These are phyloP conservation scores for Lutraria rhynchaena DNA, from an alignment of 1,140 invertebrate genomes.

Conservation along the genomic window DNA sequence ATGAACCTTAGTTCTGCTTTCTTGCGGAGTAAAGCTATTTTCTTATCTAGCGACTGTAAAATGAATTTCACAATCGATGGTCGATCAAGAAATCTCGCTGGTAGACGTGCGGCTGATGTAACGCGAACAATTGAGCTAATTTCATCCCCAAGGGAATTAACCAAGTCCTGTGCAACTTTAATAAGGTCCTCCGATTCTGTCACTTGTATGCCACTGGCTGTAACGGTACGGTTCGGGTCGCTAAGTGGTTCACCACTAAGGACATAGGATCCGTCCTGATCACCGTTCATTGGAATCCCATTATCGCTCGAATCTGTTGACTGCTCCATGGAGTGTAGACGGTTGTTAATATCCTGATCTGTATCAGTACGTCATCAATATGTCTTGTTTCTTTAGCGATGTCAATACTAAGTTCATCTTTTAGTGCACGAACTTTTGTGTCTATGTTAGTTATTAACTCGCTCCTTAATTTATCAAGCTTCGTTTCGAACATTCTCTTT, in stretches of 20 bases:
- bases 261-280: too few species aligned
- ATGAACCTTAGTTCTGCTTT: conserved; percentile 15
- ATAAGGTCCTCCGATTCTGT: conserved; percentile 10
- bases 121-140: not conserved
- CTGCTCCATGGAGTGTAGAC: too few species aligned
- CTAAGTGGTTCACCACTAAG: not conserved
- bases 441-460: conserved; percentile 1
- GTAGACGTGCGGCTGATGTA: not conserved
- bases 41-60: not conserved
- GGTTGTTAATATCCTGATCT: too few species aligned
- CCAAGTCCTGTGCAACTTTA: not conserved
- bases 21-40: conserved; percentile 19
- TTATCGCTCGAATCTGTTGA: too few species aligned
- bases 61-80: conserved; percentile 31
- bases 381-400: too few species aligned
- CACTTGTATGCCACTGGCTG: not conserved
- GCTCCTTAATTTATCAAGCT: not conserved
- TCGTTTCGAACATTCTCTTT: conserved; percentile 3
- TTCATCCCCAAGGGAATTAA: conserved; percentile 19
- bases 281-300: too few species aligned
- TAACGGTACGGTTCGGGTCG: not conserved
- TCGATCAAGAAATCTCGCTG: not conserved
- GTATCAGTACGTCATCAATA: too few species aligned
- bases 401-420: too few species aligned
- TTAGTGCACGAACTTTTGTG: conserved; percentile 2